These are phyloP conservation scores for Microcaecilia unicolor DNA, from an alignment of 2,797 vertebrate species.

Conservation along the genomic window DNA sequence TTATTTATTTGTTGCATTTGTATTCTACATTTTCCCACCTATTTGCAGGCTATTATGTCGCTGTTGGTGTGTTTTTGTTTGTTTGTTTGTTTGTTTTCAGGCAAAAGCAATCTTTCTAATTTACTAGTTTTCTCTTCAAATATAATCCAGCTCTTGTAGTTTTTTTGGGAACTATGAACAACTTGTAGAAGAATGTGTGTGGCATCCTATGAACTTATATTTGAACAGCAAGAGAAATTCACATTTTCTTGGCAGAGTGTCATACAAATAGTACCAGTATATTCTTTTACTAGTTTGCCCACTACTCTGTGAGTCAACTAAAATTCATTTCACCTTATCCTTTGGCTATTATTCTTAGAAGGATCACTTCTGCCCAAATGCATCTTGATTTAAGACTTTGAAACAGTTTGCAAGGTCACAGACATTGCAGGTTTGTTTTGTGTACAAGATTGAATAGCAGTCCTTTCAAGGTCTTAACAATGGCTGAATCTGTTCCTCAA, in stretches of 20 bases:
- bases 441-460: slow-evolving; percentile 28
- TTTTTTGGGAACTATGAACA: too few relatives aligned
- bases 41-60: too few relatives aligned
- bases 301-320: slow-evolving; percentile 37
- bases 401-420: slow-evolving; percentile 51
- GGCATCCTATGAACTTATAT: too few relatives aligned
- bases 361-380: slow-evolving; percentile 35
- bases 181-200: too few relatives aligned
- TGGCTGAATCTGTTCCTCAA: slow-evolving; percentile 16
- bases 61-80: too few relatives aligned
- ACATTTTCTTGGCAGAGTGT: slow-evolving; percentile 36
- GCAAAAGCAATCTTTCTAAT: too few relatives aligned
- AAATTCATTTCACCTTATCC: slow-evolving; percentile 49
- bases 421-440: slow-evolving; percentile 25
- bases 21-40: too few relatives aligned
- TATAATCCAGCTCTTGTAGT: too few relatives aligned
- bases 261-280: slow-evolving; percentile 48
- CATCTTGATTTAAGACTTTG: slow-evolving; percentile 55
- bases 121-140: too few relatives aligned
- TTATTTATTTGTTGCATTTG: too few relatives aligned
- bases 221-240: slow-evolving; percentile 22
- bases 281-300: slow-evolving; percentile 36
- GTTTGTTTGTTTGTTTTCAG: too few relatives aligned
- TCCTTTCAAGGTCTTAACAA: slow-evolving; percentile 15
- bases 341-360: slow-evolving; percentile 46